Percentiles rank a stretch among this genome's conserved stretches.
Conservation (phyloP, 2,113 vertebrate species). For the Calyptommatus sinebrachiatus region DNA sequence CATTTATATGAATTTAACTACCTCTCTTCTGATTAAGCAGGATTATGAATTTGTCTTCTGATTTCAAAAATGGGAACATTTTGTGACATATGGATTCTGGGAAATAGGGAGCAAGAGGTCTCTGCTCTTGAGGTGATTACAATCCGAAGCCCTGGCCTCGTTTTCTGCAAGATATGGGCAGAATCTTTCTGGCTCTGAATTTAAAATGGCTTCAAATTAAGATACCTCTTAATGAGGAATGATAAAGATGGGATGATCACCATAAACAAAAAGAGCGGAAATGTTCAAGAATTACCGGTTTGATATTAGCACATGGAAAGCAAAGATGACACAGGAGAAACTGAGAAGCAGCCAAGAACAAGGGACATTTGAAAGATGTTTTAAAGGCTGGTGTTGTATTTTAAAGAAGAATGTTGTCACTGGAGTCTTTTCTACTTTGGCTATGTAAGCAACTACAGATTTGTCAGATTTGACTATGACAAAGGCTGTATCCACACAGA, state of each 20-base stretch:
- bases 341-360: too few relatives aligned
- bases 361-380: not conserved
- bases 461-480: too few relatives aligned
- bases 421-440: too few relatives aligned
- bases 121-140: not conserved
- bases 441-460: too few relatives aligned
- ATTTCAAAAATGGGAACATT: not conserved
- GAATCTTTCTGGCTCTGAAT: not conserved
- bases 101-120: not conserved
- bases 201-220: constrained; percentile 20
- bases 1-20: not conserved
- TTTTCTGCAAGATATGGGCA: not conserved
- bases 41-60: not conserved
- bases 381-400: not conserved
- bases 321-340: not conserved
- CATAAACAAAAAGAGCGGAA: not conserved
- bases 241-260: constrained; percentile 2
- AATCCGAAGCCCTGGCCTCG: not conserved
- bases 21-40: not conserved
- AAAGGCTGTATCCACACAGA: too few relatives aligned
- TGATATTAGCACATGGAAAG: not conserved
- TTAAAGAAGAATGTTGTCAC: too few relatives aligned
- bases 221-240: constrained; percentile 19
- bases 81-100: not conserved
- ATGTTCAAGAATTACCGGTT: not conserved